These are phyloP conservation scores for Hypotaenidia okinawae DNA, from an alignment of 2,797 vertebrate genomes.

Conservation along the genomic window DNA sequence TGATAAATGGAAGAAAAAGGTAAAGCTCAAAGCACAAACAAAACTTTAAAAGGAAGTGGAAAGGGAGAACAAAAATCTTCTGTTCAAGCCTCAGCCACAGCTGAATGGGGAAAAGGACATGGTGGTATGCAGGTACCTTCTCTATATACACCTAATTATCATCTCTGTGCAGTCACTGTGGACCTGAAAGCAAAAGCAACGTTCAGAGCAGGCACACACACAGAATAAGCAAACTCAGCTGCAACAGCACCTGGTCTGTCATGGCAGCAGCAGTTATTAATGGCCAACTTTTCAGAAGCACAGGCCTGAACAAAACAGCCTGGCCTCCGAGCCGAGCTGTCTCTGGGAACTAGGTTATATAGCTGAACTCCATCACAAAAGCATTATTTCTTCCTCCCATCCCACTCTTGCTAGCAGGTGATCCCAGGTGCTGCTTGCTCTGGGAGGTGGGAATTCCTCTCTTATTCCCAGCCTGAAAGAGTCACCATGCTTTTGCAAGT, in stretches of 20 bases:
- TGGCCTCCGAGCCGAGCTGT: not conserved
- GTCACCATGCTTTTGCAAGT: not conserved
- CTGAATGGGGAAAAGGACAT: not conserved
- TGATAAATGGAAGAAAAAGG: conserved; percentile 27
- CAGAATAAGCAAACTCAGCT: not conserved
- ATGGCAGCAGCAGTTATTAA: not conserved
- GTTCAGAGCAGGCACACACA: not conserved
- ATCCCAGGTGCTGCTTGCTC: not conserved
- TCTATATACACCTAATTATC: not conserved
- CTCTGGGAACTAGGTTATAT: not conserved
- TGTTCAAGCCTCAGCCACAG: not conserved
- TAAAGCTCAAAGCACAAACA: conserved; percentile 29
- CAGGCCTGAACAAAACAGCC: not conserved
- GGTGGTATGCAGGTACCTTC: not conserved
- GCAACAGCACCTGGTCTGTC: not conserved
- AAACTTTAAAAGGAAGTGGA: conserved; percentile 36
- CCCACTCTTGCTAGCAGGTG: not conserved
- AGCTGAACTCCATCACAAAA: not conserved
- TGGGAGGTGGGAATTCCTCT: not conserved
- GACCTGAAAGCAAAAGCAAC: not conserved
- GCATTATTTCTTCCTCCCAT: not conserved
- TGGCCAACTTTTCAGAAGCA: accelerated
- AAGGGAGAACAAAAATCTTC: not conserved
- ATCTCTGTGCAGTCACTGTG: not conserved
- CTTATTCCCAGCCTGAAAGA: not conserved